A percentile compares a stretch with the other conserved stretches of the same genome.
These are phyloP conservation scores for Mesorhabditis belari DNA, from an alignment of 2,888 invertebrate genomes.

Conservation along the genomic window DNA sequence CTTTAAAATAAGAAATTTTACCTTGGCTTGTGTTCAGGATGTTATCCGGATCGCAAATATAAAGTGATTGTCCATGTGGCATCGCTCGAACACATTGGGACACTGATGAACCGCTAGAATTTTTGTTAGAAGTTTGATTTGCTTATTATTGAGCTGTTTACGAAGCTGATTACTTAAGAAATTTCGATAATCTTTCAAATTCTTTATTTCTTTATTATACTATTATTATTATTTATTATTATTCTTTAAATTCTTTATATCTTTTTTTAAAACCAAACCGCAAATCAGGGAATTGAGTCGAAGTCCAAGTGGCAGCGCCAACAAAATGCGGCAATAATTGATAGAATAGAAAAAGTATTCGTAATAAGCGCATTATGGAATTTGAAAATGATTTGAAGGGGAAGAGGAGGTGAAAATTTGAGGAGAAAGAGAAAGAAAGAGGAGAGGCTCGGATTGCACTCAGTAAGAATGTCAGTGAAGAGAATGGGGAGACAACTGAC, in stretches of 20 bases:
- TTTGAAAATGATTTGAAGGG: too few relatives aligned
- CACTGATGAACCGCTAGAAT: slow-evolving; percentile 43
- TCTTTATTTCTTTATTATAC: too few relatives aligned
- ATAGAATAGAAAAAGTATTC: neutral
- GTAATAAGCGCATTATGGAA: neutral
- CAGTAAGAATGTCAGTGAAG: too few relatives aligned
- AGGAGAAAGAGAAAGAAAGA: too few relatives aligned
- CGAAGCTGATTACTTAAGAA: too few relatives aligned
- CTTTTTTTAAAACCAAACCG: too few relatives aligned
- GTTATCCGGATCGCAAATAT: slow-evolving; percentile 51
- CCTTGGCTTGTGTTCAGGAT: slow-evolving; percentile 49
- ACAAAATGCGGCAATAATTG: neutral
- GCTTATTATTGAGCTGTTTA: too few relatives aligned
- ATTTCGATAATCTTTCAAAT: too few relatives aligned
- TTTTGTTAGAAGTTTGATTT: too few relatives aligned
- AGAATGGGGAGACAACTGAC: neutral
- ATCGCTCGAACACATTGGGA: slow-evolving; percentile 28
- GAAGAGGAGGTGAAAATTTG: neutral
- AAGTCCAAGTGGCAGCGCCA: slow-evolving; percentile 14
- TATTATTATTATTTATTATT: too few relatives aligned
- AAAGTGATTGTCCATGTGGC: slow-evolving; percentile 33
- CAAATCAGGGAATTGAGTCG: slow-evolving; percentile 22
- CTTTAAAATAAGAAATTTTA: slow-evolving; percentile 19
- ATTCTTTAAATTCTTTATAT: too few relatives aligned
- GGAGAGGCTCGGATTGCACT: too few relatives aligned